These are phyloP conservation scores for Axis porcinus DNA, from an alignment of 2,113 vertebrate species.

Conservation along the genomic window DNA sequence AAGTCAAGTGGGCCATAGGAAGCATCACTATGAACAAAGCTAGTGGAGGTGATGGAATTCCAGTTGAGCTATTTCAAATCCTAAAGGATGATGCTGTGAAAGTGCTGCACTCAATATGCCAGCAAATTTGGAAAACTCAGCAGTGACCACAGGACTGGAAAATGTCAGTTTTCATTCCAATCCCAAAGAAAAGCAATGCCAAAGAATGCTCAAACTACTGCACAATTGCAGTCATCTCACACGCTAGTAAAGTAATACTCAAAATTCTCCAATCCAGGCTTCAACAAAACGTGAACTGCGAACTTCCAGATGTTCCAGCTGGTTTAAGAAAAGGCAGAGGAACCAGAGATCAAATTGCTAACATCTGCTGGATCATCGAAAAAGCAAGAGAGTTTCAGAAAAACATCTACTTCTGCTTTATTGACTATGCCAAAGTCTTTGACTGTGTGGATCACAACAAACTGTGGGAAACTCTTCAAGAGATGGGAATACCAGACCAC, in stretches of 20 bases:
- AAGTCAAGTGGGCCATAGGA: neutral
- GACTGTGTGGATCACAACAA: neutral
- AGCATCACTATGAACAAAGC: neutral
- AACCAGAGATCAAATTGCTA: neutral
- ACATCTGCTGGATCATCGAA: accelerated
- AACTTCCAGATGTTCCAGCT: neutral
- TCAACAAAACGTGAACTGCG: neutral
- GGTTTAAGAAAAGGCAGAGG: neutral
- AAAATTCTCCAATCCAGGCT: neutral
- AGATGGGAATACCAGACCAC: neutral
- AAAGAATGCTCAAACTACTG: neutral
- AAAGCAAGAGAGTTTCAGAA: neutral
- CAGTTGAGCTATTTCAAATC: neutral
- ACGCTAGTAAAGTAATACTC: neutral
- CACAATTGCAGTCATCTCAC: neutral
- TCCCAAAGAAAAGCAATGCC: neutral
- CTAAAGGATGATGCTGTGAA: neutral
- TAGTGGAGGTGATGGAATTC: neutral
- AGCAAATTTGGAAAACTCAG: neutral
- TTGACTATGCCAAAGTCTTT: neutral
- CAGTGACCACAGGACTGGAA: neutral
- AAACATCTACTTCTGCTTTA: neutral
- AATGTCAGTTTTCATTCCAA: neutral
- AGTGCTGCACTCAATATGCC: neutral
- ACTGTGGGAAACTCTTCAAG: neutral